Percentiles rank a stretch among this genome's conserved stretches.
phyloP scores from a whole-genome alignment of 2,888 invertebrate genomes.

The Temnothorax ravouxi region DNA sequence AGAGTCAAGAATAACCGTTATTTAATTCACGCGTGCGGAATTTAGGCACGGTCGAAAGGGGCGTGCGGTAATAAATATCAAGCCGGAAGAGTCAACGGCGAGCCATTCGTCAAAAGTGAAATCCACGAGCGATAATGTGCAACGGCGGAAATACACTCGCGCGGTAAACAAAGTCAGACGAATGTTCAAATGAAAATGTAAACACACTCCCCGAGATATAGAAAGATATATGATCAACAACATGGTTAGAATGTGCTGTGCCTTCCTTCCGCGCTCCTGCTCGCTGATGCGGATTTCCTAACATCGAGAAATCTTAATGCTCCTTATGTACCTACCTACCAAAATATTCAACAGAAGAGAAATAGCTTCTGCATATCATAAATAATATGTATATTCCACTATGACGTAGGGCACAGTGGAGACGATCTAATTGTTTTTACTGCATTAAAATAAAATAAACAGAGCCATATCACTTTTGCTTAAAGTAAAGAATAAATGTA shows the following conservation, averaged over 20 bases:
- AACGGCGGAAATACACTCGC: slow-evolving; percentile 25
- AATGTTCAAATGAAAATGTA: slow-evolving; percentile 42
- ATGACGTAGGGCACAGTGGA: neutral
- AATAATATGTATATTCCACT: neutral
- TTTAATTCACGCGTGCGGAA: slow-evolving; percentile 12
- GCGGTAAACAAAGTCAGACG: slow-evolving; percentile 42
- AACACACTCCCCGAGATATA: slow-evolving; percentile 5
- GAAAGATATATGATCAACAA: slow-evolving; percentile 46
- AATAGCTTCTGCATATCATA: slow-evolving; percentile 35
- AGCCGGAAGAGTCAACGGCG: slow-evolving; percentile 23
- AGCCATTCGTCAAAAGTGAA: slow-evolving; percentile 40
- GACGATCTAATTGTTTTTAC: neutral
- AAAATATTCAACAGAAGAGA: slow-evolving; percentile 24
- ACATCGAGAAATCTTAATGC: slow-evolving; percentile 32
- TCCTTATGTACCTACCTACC: slow-evolving; percentile 1
- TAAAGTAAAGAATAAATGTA: neutral
- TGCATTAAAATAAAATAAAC: neutral
- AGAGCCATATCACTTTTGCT: neutral
- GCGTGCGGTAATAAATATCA: slow-evolving; percentile 32
- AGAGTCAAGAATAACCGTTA: slow-evolving; percentile 15
- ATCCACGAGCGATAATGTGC: slow-evolving; percentile 32
- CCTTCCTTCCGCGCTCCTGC: slow-evolving; percentile 34
- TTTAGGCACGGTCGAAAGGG: neutral
- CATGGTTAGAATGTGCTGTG: neutral
- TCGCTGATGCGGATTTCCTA: slow-evolving; percentile 33